Evolutionary conservation across 2,888 invertebrate species (phyloP).

Genomic region (Plebejus anna): DNA sequence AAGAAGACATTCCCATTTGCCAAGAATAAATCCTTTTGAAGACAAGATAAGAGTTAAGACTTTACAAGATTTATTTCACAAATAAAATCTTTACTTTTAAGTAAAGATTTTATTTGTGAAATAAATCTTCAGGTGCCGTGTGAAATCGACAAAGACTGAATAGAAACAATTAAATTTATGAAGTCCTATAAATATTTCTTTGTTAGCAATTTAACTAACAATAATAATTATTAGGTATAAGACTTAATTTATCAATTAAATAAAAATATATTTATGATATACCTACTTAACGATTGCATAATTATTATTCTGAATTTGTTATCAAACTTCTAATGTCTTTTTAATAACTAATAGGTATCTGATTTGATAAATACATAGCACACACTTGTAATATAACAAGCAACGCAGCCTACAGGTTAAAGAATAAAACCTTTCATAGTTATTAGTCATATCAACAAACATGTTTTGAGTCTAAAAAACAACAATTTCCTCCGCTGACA

Average conservation of each 20-base stretch:
- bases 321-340: no score
- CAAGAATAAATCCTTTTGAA: constrained; percentile 11
- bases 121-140: neutral
- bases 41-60: neutral
- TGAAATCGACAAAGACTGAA: neutral
- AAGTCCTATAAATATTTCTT: no score
- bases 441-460: neutral
- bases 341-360: no score
- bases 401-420: no score
- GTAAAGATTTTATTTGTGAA: neutral
- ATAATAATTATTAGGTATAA: no score
- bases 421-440: neutral
- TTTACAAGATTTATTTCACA: neutral
- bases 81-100: neutral
- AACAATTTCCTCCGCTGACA: constrained; percentile 3
- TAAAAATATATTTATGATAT: no score
- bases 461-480: neutral
- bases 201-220: no score
- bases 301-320: no score
- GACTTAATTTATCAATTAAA: no score
- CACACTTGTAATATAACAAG: no score
- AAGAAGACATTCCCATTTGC: neutral
- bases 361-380: no score
- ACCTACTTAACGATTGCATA: no score
- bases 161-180: neutral